These are phyloP conservation scores for Drosophila lacteicornis DNA, from an alignment of 1,140 invertebrate species.

Conservation along the genomic window DNA sequence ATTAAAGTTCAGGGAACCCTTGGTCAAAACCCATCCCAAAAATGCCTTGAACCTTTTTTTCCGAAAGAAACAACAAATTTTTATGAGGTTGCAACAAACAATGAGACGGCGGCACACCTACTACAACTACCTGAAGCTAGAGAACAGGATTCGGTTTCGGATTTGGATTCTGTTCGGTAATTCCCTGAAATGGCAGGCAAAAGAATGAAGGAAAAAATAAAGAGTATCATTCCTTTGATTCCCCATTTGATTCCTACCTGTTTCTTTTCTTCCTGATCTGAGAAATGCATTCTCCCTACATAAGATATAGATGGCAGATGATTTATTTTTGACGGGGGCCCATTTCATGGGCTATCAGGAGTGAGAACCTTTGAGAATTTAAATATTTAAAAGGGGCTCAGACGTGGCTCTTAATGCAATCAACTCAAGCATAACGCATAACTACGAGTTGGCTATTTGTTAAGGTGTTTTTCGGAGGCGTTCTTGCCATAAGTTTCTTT, in stretches of 20 bases:
- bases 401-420: conserved; percentile 43
- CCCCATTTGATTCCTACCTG: conserved; percentile 38
- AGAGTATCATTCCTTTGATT: conserved; percentile 10
- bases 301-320: conserved; percentile 41
- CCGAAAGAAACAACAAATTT: conserved; percentile 12
- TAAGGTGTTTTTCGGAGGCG: conserved; percentile 52
- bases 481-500: conserved; percentile 22
- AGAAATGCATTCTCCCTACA: conserved; percentile 10
- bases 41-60: conserved; percentile 53
- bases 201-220: conserved; percentile 28
- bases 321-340: conserved; percentile 70
- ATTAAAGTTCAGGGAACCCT: conserved; percentile 57
- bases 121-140: conserved; percentile 43
- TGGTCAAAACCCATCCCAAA: conserved; percentile 21
- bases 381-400: conserved; percentile 50
- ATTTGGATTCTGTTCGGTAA: conserved; percentile 37
- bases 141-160: conserved; percentile 43
- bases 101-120: conserved; percentile 46
- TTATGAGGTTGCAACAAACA: conserved; percentile 51
- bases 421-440: conserved; percentile 37
- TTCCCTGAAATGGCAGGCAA: conserved; percentile 49
- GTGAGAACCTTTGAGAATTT: conserved; percentile 48
- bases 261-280: conserved; percentile 16
- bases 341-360: conserved; percentile 70
- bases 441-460: conserved; percentile 22